Evolutionary conservation across 2,888 invertebrate genomes (phyloP).

Genomic region (Ceramica pisi): DNA sequence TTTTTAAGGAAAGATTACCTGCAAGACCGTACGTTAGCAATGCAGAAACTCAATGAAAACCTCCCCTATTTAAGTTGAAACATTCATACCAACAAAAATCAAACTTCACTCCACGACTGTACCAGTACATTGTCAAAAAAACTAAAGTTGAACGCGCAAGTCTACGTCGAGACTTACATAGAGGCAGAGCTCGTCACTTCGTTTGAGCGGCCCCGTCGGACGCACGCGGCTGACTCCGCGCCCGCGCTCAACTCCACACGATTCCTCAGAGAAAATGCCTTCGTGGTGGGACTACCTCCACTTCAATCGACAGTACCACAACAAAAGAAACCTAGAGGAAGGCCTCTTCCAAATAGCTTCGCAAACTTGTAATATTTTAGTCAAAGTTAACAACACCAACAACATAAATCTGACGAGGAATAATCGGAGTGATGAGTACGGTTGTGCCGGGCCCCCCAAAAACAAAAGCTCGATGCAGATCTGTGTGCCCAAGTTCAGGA

Average conservation of each 20-base stretch:
- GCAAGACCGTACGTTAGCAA: not conserved
- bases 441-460: slow-evolving; percentile 85
- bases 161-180: slow-evolving; percentile 69
- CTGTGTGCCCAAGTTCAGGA: slow-evolving; percentile 90
- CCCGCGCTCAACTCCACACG: slow-evolving; percentile 69
- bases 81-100: slow-evolving; percentile 24
- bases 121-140: slow-evolving; percentile 66
- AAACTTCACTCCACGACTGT: slow-evolving; percentile 67
- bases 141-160: slow-evolving; percentile 86
- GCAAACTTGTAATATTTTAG: slow-evolving; percentile 94
- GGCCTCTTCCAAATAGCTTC: slow-evolving; percentile 95
- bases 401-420: slow-evolving; percentile 93
- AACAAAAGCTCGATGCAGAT: slow-evolving; percentile 89
- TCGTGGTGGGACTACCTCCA: slow-evolving; percentile 92
- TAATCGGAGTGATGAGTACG: slow-evolving; percentile 92
- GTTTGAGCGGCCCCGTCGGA: slow-evolving; percentile 65
- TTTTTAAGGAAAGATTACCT: not conserved
- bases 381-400: slow-evolving; percentile 94
- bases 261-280: slow-evolving; percentile 87
- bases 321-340: slow-evolving; percentile 93
- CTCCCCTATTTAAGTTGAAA: not conserved
- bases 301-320: slow-evolving; percentile 87
- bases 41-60: not conserved
- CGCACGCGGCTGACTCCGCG: slow-evolving; percentile 54
- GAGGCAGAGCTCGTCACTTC: slow-evolving; percentile 69